Base-by-base conservation (phyloP, 2,113 vertebrate genomes). In the Callospermophilus lateralis region DNA sequence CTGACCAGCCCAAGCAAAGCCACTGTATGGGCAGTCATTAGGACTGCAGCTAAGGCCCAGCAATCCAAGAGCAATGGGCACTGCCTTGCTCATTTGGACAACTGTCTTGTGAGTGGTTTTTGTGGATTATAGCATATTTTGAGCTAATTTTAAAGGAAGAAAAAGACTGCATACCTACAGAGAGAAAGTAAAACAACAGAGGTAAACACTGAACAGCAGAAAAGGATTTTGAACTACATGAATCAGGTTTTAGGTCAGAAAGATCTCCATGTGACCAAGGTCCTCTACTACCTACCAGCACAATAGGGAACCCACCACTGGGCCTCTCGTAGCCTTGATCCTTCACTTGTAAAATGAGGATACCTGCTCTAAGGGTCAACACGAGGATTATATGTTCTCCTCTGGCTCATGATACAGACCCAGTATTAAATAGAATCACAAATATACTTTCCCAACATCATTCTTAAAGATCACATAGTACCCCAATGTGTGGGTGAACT, bases 1-100 rank as follows among this genome's bases (percentile, higher is more conserved):
- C 0, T 0, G 24, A 48, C 3, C 0, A 24, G 45, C 5, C 19
- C 9, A 22, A 19, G 20, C 42, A 39, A 3, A 8, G 51, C 26
- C 37, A 4, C 11, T n/a, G 11, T 28, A 0, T 2, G 42, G 16
- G 19, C 7, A 10, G 45, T 28, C 13, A 13, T 6, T 5, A 2
- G 0, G 17, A 2, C 2, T 2, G 13, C 32, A 26, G 30, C 37
- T 10, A 15, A 67, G 48, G 30, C 15, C 34, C 76, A 48, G n/a
- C 37, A 3, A 9, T 12, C 5, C 0, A 45, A 77, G 13, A 19
- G 2, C 1, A 70, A n/a, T 4, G 48, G 22, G 8, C 17, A 39
- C 15, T 1, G 10, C 32, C 53, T 32, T 58, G 15, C 63, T 83
- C 28, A 24, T 26, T 53, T 30, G 34, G 26, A 45, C n/a, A 37